phyloP scores from a whole-genome alignment of 2,797 vertebrate species.

The Acanthopagrus latus region DNA sequence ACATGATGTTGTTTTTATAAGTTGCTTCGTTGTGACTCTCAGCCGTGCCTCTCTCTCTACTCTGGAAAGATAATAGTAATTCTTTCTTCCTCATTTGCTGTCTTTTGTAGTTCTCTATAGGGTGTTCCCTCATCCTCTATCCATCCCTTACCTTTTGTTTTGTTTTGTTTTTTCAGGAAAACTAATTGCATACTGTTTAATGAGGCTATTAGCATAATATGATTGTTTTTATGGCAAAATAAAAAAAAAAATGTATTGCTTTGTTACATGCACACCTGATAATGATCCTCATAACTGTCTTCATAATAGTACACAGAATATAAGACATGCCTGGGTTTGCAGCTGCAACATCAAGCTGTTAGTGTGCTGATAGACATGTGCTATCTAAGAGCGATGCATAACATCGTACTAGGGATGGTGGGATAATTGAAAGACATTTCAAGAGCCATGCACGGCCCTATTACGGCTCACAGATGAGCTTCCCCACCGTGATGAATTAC shows the following conservation, averaged over 20 bases:
- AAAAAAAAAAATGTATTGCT: constrained; percentile 4
- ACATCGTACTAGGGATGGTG: constrained; percentile 20
- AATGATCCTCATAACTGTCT: constrained; percentile 20
- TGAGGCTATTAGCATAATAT: constrained; percentile 62
- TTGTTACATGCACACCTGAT: constrained; percentile 45
- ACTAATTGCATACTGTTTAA: constrained; percentile 71
- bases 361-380: constrained; percentile 5
- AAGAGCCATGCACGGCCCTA: constrained; percentile 22
- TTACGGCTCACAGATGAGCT: constrained; percentile 60
- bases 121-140: constrained; percentile 40
- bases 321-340: constrained; percentile 12
- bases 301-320: constrained; percentile 31
- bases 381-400: constrained; percentile 23
- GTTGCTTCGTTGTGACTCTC: constrained; percentile 15
- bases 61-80: constrained; percentile 27
- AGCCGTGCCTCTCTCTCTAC: constrained; percentile 29
- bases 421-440: constrained; percentile 65
- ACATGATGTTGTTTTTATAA: constrained; percentile 34
- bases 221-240: constrained; percentile 43
- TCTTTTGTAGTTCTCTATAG: constrained; percentile 26
- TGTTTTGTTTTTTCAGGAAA: constrained; percentile 39
- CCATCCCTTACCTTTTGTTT: constrained; percentile 42
- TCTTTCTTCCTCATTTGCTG: constrained; percentile 16
- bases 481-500: constrained; percentile 58
- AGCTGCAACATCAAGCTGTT: constrained; percentile 6